Conservation (phyloP, 1,140 invertebrate genomes). For the Neodiprion fabricii region DNA sequence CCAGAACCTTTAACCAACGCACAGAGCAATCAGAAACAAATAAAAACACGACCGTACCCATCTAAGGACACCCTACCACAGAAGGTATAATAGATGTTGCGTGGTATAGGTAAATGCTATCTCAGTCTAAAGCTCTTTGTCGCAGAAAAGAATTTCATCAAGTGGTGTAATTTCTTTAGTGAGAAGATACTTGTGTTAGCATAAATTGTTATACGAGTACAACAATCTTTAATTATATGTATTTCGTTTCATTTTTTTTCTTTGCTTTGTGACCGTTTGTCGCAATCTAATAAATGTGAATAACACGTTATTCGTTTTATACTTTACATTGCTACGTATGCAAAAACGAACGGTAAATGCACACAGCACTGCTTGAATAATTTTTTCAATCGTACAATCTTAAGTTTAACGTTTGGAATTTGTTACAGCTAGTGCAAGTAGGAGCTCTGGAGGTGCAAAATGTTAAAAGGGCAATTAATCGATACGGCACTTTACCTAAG, state of each 20-base stretch:
- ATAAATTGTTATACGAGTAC: background rate
- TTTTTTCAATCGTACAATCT: background rate
- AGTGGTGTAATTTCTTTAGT: background rate
- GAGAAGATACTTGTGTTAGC: background rate
- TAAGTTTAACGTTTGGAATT: slow-evolving; percentile 23
- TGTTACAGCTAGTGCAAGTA: slow-evolving; percentile 73
- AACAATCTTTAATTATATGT: slow-evolving; percentile 16
- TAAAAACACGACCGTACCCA: slow-evolving; percentile 54
- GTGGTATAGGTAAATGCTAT: slow-evolving; percentile 18
- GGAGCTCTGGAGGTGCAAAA: slow-evolving; percentile 95
- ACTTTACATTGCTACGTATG: slow-evolving; percentile 14
- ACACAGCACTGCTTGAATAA: slow-evolving; percentile 58
- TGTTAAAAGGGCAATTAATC: slow-evolving; percentile 93
- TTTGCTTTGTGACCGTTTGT: background rate
- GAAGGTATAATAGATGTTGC: slow-evolving; percentile 50
- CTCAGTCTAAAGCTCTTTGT: too few species aligned
- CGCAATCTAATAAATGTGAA: background rate
- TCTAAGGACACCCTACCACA: slow-evolving; percentile 56
- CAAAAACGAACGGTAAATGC: slow-evolving; percentile 40
- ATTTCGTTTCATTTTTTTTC: background rate
- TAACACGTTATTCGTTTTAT: background rate
- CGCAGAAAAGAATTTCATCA: too few species aligned
- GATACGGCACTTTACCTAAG: slow-evolving; percentile 97
- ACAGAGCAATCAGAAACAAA: slow-evolving; percentile 55
- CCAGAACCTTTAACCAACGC: slow-evolving; percentile 52